Evolutionary conservation across 2,113 vertebrate species (phyloP).

Genomic region (Okapia johnstoni): DNA sequence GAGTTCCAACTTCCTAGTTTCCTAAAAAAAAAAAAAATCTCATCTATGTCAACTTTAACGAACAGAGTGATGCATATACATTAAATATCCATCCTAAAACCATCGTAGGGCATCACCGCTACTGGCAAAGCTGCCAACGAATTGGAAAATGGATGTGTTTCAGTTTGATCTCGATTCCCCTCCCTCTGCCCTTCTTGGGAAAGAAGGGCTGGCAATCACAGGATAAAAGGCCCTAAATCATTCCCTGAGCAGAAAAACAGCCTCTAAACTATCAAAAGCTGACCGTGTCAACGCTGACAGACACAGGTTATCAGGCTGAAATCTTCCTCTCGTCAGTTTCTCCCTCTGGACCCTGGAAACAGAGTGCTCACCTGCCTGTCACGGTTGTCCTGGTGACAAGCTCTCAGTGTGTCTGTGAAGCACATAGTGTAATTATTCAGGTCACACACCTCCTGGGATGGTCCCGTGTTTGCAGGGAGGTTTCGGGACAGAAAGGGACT

Average conservation of each 20-base stretch:
- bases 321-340: neutral
- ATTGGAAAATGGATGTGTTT: neutral
- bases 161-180: neutral
- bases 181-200: neutral
- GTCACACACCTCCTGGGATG: neutral
- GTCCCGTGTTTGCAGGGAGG: neutral
- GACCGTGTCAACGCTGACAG: neutral
- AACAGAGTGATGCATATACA: neutral
- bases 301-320: neutral
- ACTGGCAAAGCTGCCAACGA: neutral
- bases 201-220: neutral
- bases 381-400: constrained; percentile 10
- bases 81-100: neutral
- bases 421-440: neutral
- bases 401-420: neutral
- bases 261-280: neutral
- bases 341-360: neutral
- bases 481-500: constrained; percentile 16
- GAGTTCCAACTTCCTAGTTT: neutral
- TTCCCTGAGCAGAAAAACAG: neutral
- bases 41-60: neutral
- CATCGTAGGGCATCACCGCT: neutral
- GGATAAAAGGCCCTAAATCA: constrained; percentile 25
- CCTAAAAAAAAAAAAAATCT: neutral
- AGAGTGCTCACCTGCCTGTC: neutral